Evolutionary conservation across 2,113 vertebrate species (phyloP), one percentile per base, ranked within the genome.

Genomic region (Glareola pratincola): DNA sequence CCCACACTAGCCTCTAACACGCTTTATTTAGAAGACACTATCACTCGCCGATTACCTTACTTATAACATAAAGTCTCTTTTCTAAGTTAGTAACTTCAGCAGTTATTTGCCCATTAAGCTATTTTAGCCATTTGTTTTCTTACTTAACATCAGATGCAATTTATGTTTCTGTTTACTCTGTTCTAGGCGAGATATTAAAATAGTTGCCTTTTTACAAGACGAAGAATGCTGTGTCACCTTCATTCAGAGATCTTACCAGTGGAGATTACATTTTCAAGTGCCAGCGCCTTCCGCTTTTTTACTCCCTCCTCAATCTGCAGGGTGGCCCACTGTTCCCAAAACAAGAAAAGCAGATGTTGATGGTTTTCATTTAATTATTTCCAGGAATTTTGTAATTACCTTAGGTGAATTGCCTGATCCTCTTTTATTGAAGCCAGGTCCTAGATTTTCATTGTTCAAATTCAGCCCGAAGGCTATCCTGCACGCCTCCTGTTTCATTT

Each of bases 301-400:
- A 94, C 97, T 94, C 98, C 98, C 92, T 98, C 98, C 97, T 99
- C 98, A 96, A 99, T 99, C 56, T 99, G 98, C 54, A 99, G 41
- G 1, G 98, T 98, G 48, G 99, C 98, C 99, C 99, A 99, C 99
- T 99, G 94, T 97, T 96, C 51, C 92, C 92, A 98, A 95, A 98
- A 90, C 96, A 90, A 98, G 63, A 98, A 87, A 88, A 59, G 67
- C 29, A 75, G 87, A 88, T 66, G 67, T 62, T 93, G 57, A 73
- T 74, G 36, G 50, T 27, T 92, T 93, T 69, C 22, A 85, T 97
- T 73, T 88, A 7, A 26, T 73, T 27, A 85, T 79, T 92, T 83
- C 36, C 63, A 95, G 85, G 41, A 36, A 90, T 66, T 36, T 32
- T 90, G 26, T n/a, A 84, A 50, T 87, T 43, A 59, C 10, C 12